A percentile compares a stretch with the other conserved stretches of the same genome.
These are phyloP conservation scores for Falcunculus frontatus DNA, from an alignment of 2,113 vertebrate genomes.

Conservation along the genomic window DNA sequence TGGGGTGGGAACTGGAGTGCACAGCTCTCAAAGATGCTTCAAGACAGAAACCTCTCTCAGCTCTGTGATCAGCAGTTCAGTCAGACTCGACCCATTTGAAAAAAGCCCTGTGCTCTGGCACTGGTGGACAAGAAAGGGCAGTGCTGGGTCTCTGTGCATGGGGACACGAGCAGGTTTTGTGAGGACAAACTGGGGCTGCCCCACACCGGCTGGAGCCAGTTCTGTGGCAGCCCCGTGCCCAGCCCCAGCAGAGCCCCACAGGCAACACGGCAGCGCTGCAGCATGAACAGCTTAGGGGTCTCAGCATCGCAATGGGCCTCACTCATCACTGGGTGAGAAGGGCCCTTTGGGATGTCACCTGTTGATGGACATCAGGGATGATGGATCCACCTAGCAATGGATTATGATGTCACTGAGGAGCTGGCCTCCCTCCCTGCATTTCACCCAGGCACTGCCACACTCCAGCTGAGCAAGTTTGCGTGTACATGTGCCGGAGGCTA, in stretches of 20 bases:
- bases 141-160: no score
- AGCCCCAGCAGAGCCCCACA: no score
- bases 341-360: neutral
- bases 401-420: neutral
- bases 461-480: rapidly evolving
- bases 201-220: rapidly evolving
- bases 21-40: rapidly evolving
- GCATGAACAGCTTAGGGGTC: rapidly evolving
- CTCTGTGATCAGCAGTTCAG: neutral
- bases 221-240: neutral
- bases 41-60: neutral
- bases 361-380: rapidly evolving
- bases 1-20: rapidly evolving
- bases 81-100: neutral
- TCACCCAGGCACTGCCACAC: neutral
- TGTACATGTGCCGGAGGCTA: neutral
- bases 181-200: neutral
- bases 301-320: neutral
- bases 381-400: neutral
- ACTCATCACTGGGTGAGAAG: no score
- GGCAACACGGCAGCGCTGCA: rapidly evolving
- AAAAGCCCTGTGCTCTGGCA: neutral
- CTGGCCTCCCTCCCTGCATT: rapidly evolving
- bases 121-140: neutral
- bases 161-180: neutral